phyloP scores from a whole-genome alignment of 2,888 invertebrate genomes.

The Drosophila maculinotata region DNA sequence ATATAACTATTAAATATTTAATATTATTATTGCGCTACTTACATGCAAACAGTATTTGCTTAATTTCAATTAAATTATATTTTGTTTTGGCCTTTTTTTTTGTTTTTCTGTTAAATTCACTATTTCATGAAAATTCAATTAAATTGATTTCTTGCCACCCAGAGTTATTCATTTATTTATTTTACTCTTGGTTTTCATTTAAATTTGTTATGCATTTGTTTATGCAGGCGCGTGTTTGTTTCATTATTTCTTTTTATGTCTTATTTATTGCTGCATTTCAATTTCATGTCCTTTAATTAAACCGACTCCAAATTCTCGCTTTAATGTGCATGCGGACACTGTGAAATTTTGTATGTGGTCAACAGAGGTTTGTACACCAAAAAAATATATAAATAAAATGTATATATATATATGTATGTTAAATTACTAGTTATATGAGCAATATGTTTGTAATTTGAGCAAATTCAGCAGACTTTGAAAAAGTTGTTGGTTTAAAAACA shows the following conservation, averaged over 20 bases:
- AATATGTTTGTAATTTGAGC: constrained; percentile 15
- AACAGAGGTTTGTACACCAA: background rate
- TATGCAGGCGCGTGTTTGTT: constrained; percentile 4
- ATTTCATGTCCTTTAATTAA: constrained; percentile 47
- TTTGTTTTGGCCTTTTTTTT: constrained; percentile 47
- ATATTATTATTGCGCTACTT: constrained; percentile 51
- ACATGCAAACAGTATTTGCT: constrained; percentile 41
- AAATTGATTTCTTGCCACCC: constrained; percentile 36
- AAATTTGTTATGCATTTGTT: constrained; percentile 29
- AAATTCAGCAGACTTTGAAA: constrained; percentile 11
- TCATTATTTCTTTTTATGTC: constrained; percentile 9
- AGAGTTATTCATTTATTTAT: background rate
- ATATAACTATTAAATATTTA: constrained; percentile 41
- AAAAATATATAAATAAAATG: background rate
- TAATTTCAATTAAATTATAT: constrained; percentile 44
- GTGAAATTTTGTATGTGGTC: background rate
- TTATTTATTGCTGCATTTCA: constrained; percentile 35
- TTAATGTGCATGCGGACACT: constrained; percentile 3
- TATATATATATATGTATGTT: background rate
- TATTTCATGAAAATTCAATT: constrained; percentile 44
- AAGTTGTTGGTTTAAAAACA: background rate
- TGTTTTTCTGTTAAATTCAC: constrained; percentile 14
- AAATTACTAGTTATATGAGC: constrained; percentile 15
- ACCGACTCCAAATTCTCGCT: constrained; percentile 28
- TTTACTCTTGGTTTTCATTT: constrained; percentile 11